Evolutionary conservation across 2,113 vertebrate species (phyloP).

Genomic region (Ardeotis arabs): DNA sequence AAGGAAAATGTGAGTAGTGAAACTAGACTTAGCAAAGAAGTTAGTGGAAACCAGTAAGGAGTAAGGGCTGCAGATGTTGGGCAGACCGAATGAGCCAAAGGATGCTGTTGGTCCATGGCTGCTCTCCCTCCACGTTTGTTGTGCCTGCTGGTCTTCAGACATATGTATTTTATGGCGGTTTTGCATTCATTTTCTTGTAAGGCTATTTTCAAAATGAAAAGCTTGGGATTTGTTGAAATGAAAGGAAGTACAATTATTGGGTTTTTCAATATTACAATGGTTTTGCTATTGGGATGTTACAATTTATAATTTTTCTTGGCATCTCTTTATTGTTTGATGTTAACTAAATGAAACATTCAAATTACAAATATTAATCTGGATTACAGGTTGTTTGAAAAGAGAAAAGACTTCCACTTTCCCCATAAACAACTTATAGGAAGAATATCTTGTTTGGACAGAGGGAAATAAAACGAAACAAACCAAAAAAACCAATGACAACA

Average conservation of each 20-base stretch:
- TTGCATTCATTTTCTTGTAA: not conserved
- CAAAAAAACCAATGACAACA: not conserved
- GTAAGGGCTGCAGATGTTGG: not conserved
- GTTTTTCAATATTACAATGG: rapidly evolving
- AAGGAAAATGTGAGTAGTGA: not conserved
- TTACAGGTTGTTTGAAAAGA: not conserved
- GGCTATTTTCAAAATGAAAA: not conserved
- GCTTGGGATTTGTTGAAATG: not conserved
- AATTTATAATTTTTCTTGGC: not conserved
- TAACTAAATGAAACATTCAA: not conserved
- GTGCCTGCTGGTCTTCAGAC: not conserved
- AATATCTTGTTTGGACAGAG: not conserved
- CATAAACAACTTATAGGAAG: not conserved
- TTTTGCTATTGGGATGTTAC: not conserved
- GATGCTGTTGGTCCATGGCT: not conserved
- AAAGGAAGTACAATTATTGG: not conserved
- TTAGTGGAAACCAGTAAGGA: not conserved
- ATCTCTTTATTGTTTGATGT: not conserved
- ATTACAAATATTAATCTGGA: not conserved
- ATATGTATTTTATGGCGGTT: not conserved
- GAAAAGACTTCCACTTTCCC: not conserved
- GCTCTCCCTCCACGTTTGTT: not conserved
- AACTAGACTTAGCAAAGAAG: not conserved
- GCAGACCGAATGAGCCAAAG: not conserved
- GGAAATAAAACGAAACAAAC: not conserved